Evolutionary conservation across 2,113 vertebrate genomes (phyloP), one percentile per base, ranked within the genome.

Genomic region (Labeo catla): DNA sequence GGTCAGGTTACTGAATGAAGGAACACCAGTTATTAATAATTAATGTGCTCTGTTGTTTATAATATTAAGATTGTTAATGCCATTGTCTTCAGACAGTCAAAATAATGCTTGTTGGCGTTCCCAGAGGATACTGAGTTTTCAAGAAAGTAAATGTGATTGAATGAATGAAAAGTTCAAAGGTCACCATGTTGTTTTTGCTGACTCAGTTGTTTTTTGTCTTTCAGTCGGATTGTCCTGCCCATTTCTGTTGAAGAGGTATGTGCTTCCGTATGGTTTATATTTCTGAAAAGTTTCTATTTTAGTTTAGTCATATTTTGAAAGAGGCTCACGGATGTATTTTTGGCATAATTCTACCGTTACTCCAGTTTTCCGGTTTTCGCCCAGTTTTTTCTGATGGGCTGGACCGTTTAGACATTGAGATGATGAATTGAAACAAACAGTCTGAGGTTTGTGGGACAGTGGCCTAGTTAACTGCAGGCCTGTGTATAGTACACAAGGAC

Each of bases 181-280:
- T 54, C 15, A 43, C 19, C 9, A 19, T 16, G n/a, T 36, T 15
- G 16, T 76, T 45, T 83, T 28, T 85, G 50, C 8, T 86, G 57
- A 66, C 19, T 74, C 3, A 2, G 8, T 57, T 6, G 9, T 92
- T 21, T 93, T 92, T 72, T 87, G 9, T 88, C 36, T 57, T 95
- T 91, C 88, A 99, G 98, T 93, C 97, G 97, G 0, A 95, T 99
- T 87, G 92, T 98, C 92, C 95, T 99, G 92, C 98, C 98, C 1
- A 91, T 99, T 86, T 98, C 98, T 72, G 98, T 99, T 93, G 97
- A 98, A 84, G 98, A 99, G 97, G 98, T 99, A 92, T 96, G 96
- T 21, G 47, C 9, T 54, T 47, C 19, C 68, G 70, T 72, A 57
- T 54, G 7, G 34, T 8, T 54, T 70, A 11, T 49, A 28, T 52